Evolutionary conservation across 1,140 invertebrate genomes (phyloP).

Genomic region (Drosophila carrolli): DNA sequence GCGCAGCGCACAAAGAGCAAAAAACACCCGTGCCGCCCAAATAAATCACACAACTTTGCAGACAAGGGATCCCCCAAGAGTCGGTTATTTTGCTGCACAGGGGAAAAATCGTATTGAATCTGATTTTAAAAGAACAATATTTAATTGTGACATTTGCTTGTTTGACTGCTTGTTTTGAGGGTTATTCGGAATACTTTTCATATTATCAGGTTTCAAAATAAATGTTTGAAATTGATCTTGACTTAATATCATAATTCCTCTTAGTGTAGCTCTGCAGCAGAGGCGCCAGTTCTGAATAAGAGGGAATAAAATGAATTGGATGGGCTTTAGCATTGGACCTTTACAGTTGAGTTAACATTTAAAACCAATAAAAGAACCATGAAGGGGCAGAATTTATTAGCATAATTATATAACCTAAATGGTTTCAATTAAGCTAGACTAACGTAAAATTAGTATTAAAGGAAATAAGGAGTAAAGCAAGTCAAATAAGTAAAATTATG

Average conservation of each 20-base stretch:
- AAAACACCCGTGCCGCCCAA: conserved; percentile 64
- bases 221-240: too few species aligned
- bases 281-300: conserved; percentile 10
- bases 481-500: too few species aligned
- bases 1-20: conserved; percentile 52
- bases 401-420: conserved; percentile 4
- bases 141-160: not conserved
- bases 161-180: not conserved
- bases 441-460: not conserved
- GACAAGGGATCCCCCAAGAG: conserved; percentile 59
- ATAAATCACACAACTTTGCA: conserved; percentile 81
- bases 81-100: conserved; percentile 17
- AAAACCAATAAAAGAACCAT: conserved; percentile 22
- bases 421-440: not conserved
- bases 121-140: not conserved
- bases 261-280: conserved; percentile 5
- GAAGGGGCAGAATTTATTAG: conserved; percentile 5
- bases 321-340: conserved; percentile 13
- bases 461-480: not conserved
- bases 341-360: conserved; percentile 28
- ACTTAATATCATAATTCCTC: not conserved
- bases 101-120: not conserved
- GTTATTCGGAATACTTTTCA: not conserved
- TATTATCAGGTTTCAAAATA: too few species aligned
- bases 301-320: conserved; percentile 6